These are phyloP conservation scores for Ostrea denselamellosa DNA, from an alignment of 1,140 invertebrate species.

Conservation along the genomic window DNA sequence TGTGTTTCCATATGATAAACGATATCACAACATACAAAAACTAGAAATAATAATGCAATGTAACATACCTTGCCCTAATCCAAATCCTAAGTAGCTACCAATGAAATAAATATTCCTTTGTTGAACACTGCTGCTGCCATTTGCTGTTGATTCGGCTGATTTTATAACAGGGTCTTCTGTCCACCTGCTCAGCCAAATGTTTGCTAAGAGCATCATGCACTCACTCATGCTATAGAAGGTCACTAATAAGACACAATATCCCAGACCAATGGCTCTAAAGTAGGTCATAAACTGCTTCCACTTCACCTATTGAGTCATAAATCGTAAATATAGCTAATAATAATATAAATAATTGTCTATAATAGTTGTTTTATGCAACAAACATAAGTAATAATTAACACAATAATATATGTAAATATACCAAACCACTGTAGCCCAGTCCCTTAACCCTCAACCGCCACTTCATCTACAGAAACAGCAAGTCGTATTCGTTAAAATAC, in stretches of 20 bases:
- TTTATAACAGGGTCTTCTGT: conserved; percentile 68
- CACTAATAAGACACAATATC: conserved; percentile 85
- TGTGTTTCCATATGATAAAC: too few species aligned
- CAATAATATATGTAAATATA: too few species aligned
- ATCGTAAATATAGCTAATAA: too few species aligned
- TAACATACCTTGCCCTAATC: conserved; percentile 75
- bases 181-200: conserved; percentile 75
- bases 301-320: conserved; percentile 84
- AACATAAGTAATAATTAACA: too few species aligned
- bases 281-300: conserved; percentile 89
- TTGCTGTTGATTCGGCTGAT: conserved; percentile 44
- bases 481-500: too few species aligned
- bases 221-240: conserved; percentile 65
- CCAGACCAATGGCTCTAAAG: conserved; percentile 80
- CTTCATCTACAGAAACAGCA: too few species aligned
- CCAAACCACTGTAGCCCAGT: too few species aligned
- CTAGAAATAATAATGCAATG: too few species aligned
- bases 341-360: too few species aligned
- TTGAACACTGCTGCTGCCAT: conserved; percentile 53
- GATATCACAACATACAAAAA: too few species aligned
- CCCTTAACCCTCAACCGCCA: too few species aligned
- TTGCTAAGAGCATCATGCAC: conserved; percentile 58
- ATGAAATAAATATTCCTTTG: conserved; percentile 71
- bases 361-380: too few species aligned
- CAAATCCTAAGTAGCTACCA: conserved; percentile 61